Conservation (phyloP, 1,140 invertebrate genomes). For the Brachionus calyciflorus region DNA sequence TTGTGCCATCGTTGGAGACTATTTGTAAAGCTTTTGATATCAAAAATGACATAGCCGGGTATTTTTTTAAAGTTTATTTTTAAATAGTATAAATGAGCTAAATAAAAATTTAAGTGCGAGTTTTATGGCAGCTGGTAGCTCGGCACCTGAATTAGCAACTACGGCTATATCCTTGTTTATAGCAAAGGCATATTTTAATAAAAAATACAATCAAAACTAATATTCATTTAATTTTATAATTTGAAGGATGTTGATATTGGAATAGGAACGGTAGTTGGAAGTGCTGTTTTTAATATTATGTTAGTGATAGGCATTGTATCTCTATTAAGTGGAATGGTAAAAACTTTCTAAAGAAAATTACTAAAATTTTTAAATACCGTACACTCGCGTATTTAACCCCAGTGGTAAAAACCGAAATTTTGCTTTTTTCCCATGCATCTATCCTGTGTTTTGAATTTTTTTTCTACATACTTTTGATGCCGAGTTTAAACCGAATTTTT, state of each 20-base stretch:
- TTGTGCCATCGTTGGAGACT: slow-evolving; percentile 57
- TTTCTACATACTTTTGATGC: too few relatives aligned
- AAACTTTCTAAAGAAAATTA: neutral
- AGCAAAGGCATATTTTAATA: slow-evolving; percentile 48
- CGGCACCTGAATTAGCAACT: slow-evolving; percentile 83
- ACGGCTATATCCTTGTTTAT: slow-evolving; percentile 70
- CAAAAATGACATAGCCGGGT: slow-evolving; percentile 53
- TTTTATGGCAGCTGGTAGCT: slow-evolving; percentile 84
- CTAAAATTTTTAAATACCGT: too few relatives aligned
- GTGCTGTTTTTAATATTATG: slow-evolving; percentile 88
- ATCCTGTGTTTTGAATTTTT: too few relatives aligned
- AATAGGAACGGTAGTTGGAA: slow-evolving; percentile 60
- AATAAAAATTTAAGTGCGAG: slow-evolving; percentile 65
- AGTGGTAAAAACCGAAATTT: too few relatives aligned
- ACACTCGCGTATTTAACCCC: too few relatives aligned
- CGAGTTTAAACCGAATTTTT: too few relatives aligned
- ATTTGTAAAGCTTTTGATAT: slow-evolving; percentile 49
- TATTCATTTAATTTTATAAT: neutral
- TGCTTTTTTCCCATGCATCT: too few relatives aligned
- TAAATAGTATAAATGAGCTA: neutral
- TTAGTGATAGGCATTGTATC: slow-evolving; percentile 93
- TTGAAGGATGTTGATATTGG: slow-evolving; percentile 30
- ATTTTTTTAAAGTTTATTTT: neutral
- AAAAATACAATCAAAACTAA: neutral
- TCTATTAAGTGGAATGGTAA: slow-evolving; percentile 65